Evolutionary conservation across 2,113 vertebrate species (phyloP), one percentile per base, ranked within the genome.

Genomic region (Nothoprocta pentlandii): DNA sequence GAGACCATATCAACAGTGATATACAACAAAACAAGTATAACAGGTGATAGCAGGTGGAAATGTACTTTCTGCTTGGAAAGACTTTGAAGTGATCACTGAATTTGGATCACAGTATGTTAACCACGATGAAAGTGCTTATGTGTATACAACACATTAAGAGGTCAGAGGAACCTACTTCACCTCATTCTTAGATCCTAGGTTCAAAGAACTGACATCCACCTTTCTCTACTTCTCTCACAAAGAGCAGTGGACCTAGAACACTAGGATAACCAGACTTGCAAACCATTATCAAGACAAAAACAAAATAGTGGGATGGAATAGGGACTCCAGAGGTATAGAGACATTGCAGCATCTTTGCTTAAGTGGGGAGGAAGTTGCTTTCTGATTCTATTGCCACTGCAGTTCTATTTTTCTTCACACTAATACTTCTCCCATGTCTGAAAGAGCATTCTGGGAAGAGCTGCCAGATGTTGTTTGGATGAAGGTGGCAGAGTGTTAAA

Each of bases 401-500:
- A 47, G 89, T 79, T 76, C 51, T 84, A 61, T 93, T 96, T 90
- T 94, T 85, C 81, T 96, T 95, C 84, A 12, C 41, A 84, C 85
- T 94, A 83, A 95, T 97, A 95, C 93, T 92, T 79, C 73, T 82
- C 94, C 61, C 39, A 42, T 88, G 39, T 93, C 79, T 91, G 89
- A 94, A 94, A 96, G 83, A 67, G 92, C 81, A 93, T 80, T 94
- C 75, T 90, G 90, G 90, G 91, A 93, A 87, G 77, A 87, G 85
- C 80, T 96, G 94, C 90, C 96, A 97, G 96, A 93, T 96, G 94
- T 94, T 96, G 87, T 97, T 96, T 95, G 85, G 86, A 87, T 87
- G 93, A 94, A 96, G 81, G 83, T 96, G 96, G 94, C 92, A 90
- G 94, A 94, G 53, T 66, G 73, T 92, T 95, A 83, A 85, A 93